Evolutionary conservation across 2,113 vertebrate species (phyloP).

Genomic region (Zosterops borbonicus): DNA sequence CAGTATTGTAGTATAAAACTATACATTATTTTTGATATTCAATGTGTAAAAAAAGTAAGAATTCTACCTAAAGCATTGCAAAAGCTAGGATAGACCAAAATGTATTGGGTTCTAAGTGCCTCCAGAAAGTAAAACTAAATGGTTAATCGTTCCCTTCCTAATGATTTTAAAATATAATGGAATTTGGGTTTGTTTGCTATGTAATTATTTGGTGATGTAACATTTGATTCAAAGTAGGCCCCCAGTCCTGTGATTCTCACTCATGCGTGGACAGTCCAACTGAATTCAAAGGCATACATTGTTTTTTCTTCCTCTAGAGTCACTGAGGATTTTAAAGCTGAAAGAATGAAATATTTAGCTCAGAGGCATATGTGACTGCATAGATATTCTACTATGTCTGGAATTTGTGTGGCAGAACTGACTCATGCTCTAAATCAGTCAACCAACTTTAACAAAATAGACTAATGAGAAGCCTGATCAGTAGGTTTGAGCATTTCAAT

Average conservation of each 20-base stretch:
- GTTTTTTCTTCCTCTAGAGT: background rate
- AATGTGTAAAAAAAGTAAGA: background rate
- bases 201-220: background rate
- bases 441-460: slow-evolving; percentile 39
- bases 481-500: slow-evolving; percentile 3
- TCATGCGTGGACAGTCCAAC: background rate
- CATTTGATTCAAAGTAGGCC: background rate
- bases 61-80: background rate
- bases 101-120: background rate
- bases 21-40: background rate
- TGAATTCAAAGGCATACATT: background rate
- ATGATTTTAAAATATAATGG: background rate
- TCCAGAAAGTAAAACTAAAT: background rate
- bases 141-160: background rate
- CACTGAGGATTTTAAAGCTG: background rate
- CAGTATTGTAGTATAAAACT: background rate
- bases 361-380: background rate
- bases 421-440: slow-evolving; percentile 37
- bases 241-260: background rate
- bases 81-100: background rate
- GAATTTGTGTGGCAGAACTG: slow-evolving; percentile 21
- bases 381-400: background rate
- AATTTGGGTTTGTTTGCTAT: background rate
- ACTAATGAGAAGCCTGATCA: slow-evolving; percentile 33
- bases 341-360: slow-evolving; percentile 40